Percentiles rank a stretch among this genome's conserved stretches.
Conservation (phyloP, 2,888 invertebrate genomes). For the Sarcophaga variegata region DNA sequence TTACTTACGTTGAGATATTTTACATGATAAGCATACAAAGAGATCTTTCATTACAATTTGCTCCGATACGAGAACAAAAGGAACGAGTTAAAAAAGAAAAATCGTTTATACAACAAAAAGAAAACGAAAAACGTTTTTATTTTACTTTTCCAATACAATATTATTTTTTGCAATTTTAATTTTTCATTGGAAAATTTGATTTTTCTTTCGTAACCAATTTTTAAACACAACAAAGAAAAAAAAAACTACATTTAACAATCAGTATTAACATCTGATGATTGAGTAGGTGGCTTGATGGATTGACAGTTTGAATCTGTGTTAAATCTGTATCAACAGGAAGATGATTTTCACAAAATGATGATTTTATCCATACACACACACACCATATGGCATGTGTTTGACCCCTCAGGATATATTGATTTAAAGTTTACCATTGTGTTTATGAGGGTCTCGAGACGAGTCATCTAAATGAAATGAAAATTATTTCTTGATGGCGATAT, state of each 20-base stretch:
- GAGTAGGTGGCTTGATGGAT: conserved; percentile 76
- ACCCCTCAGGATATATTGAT: conserved; percentile 71
- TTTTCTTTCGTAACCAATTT: not conserved
- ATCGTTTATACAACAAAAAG: not conserved
- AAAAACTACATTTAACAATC: conserved; percentile 27
- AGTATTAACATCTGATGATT: conserved; percentile 64
- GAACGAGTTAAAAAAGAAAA: conserved; percentile 33
- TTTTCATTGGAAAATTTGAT: not conserved
- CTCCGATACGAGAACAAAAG: not conserved
- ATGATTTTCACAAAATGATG: not conserved
- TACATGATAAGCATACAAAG: conserved; percentile 52
- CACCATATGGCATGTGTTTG: conserved; percentile 49
- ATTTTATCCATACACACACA: conserved; percentile 42
- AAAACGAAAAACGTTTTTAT: conserved; percentile 7
- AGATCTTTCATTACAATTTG: conserved; percentile 4
- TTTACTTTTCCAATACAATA: not conserved
- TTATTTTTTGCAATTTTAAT: not conserved
- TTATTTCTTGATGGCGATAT: conserved; percentile 43
- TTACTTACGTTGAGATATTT: conserved; percentile 43
- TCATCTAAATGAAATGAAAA: not conserved
- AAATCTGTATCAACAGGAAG: conserved; percentile 73
- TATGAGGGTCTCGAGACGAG: not conserved
- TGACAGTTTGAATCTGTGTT: conserved; percentile 79
- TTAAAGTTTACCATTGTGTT: conserved; percentile 56
- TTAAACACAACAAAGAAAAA: conserved; percentile 1